Conservation (phyloP, 2,797 vertebrate species). For the Lepidocolaptes lacrymiger region DNA sequence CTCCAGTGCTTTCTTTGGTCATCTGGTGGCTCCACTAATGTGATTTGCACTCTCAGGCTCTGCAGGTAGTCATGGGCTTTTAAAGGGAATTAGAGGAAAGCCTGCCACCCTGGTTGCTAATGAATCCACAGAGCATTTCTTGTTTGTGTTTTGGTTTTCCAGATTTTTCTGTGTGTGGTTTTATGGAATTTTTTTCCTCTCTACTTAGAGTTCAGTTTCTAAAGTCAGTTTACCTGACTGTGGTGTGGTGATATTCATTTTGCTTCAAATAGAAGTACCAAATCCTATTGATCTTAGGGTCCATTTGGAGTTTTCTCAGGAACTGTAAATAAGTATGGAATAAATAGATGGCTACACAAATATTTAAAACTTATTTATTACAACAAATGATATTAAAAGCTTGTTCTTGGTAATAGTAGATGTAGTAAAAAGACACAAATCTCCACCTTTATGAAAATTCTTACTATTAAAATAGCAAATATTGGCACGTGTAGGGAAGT, state of each 20-base stretch:
- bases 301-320: not conserved
- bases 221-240: not conserved
- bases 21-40: slow-evolving; percentile 87
- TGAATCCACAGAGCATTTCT: slow-evolving; percentile 65
- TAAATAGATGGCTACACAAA: not conserved
- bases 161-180: not conserved
- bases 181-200: not conserved
- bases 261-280: not conserved
- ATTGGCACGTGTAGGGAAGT: not conserved
- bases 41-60: slow-evolving; percentile 91
- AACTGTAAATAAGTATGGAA: not conserved
- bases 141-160: slow-evolving; percentile 30
- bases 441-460: not conserved
- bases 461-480: not conserved
- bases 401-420: not conserved
- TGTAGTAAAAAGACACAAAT: not conserved
- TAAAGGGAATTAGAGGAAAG: slow-evolving; percentile 86
- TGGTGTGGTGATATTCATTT: not conserved
- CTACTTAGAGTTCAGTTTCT: not conserved
- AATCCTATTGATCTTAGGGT: not conserved
- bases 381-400: not conserved
- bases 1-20: slow-evolving; percentile 83
- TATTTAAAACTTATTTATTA: not conserved
- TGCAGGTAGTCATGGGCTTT: slow-evolving; percentile 87
- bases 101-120: slow-evolving; percentile 83